Evolutionary conservation across 1,140 invertebrate genomes (phyloP), one percentile per base, ranked within the genome.

Genomic region (Brachionus koreanus): DNA sequence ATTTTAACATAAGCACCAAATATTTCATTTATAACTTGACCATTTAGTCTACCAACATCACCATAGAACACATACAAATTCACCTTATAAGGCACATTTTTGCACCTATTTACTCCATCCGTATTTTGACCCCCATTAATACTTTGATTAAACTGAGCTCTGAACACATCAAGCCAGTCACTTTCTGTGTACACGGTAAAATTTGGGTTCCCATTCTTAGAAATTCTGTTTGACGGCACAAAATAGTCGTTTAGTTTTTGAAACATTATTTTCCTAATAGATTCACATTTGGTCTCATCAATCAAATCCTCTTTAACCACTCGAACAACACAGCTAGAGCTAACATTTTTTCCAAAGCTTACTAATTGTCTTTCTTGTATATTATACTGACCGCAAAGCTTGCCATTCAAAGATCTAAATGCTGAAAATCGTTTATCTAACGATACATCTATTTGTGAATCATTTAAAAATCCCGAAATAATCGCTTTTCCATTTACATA

Each of bases 161-260:
- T 57, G 16, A 42, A 57, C 16, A 79, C 61, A 5, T 35, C 57
- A 23, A 79, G 19, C 76, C 76, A 79, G 1, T 79, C 76, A 61
- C 6, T 61, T 61, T 25, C n/a, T 9, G 57, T 43, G 57, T 61
- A 65, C 10, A 25, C 13, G 10, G 6, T 35, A 9, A 79, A n/a
- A 79, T 79, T 79, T 4, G 33, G 49, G 35, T 79, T 65, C 0
- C 76, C 76, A 57, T 65, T 57, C 61, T 79, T 79, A 19, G 76
- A 79, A 37, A 79, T 25, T 23, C 19, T 42, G 6, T 57, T 79
- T 35, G 76, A 61, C 4, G 49, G 33, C 16, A 33, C 76, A 57
- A 61, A 61, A 65, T 79, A 79, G n/a, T 79, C 76, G 29, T 79
- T 79, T 12, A 79, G n/a, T 23, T 79, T 79, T 29, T 79, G 23